Evolutionary conservation across 2,888 invertebrate species (phyloP), one percentile per base, ranked within the genome.

Genomic region (Pelosia muscerda): DNA sequence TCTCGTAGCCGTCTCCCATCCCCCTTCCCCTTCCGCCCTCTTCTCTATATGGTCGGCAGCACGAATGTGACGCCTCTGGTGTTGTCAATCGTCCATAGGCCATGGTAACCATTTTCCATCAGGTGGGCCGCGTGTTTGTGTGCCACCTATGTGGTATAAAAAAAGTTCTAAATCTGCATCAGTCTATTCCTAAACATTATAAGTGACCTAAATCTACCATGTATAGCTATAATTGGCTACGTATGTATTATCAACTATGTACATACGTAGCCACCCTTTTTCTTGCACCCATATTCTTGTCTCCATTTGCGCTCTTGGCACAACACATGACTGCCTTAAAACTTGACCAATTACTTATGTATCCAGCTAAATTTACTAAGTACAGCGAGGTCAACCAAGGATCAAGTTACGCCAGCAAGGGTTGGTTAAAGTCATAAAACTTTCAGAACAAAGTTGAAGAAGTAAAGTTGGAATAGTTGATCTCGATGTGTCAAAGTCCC

Each of bases 381-480:
- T 67, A 63, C 60, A 69, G 57, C 49, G 63, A 77, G 75, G 69
- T 63, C 71, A 66, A 76, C 65, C 72, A 72, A 74, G 71, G 72
- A 68, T 73, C 66, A 74, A 71, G 73, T 77, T 76, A 81, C 76
- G 77, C 78, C 78, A 76, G 85, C 77, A 85, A 86, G 85, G 86
- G 86, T 88, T 86, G 82, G 85, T 81, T 86, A 83, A 73, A 85
- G 77, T 84, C 84, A 84, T 84, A 86, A 88, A 92, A 91, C 87
- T 92, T 92, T 83, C 78, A 87, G 88, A 87, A 90, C 89, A 90
- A 91, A 91, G 84, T 91, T 86, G 78, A 88, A 86, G 88, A 86
- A 89, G 84, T 86, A 75, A 86, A 90, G 86, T 89, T 88, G 75
- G 82, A 82, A 86, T 89, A 90, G 88, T 90, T 89, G 90, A 90